Conservation (phyloP, 2,797 vertebrate species). For the Peromyscus aztecus region DNA sequence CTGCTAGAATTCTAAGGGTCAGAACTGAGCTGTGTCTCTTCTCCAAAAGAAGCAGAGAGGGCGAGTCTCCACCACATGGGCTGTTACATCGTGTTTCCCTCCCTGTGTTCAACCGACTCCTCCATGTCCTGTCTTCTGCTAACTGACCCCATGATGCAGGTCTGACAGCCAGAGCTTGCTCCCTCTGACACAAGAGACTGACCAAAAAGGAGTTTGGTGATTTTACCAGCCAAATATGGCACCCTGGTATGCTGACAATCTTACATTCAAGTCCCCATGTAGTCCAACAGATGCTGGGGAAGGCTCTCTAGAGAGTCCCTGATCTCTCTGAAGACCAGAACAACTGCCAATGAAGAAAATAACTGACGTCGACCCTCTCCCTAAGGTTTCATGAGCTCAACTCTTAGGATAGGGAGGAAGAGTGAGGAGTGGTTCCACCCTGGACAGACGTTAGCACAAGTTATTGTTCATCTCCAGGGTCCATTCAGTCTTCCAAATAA, state of each 20-base stretch:
- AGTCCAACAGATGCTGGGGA: not conserved
- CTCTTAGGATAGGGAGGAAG: not conserved
- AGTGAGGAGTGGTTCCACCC: not conserved
- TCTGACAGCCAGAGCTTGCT: not conserved
- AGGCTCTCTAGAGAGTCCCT: not conserved
- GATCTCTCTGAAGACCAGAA: not conserved
- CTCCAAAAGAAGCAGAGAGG: not conserved
- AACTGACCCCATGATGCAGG: not conserved
- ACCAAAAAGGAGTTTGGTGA: not conserved
- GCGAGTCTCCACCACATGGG: not conserved
- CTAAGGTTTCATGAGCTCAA: not conserved
- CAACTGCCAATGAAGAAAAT: not conserved
- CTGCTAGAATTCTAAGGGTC: not conserved
- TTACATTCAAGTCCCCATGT: not conserved
- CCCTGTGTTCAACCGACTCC: not conserved
- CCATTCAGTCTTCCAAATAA: not conserved
- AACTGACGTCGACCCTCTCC: not conserved
- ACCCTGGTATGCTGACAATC: not conserved
- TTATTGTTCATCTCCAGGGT: not conserved
- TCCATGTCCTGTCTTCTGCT: not conserved
- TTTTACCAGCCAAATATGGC: not conserved
- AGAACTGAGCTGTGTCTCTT: not conserved
- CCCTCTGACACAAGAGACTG: not conserved
- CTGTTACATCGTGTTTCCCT: not conserved
- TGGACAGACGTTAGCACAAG: not conserved